phyloP scores from a whole-genome alignment of 2,797 vertebrate species.

The Botia kubotai region DNA sequence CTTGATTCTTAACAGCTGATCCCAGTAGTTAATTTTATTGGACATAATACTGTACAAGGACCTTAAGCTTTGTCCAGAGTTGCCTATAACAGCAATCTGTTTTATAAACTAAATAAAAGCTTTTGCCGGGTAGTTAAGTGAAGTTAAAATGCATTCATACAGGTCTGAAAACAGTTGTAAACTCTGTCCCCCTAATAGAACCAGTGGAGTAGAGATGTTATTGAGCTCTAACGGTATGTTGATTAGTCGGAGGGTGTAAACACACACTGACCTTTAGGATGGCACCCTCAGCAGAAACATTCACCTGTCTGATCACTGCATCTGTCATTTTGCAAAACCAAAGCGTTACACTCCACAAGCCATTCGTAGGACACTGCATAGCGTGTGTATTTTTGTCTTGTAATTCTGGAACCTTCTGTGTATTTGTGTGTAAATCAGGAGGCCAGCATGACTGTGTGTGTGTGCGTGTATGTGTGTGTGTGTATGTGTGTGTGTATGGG shows the following conservation, averaged over 20 bases:
- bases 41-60: neutral
- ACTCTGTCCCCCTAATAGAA: neutral
- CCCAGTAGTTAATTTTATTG: neutral
- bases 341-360: constrained; percentile 14
- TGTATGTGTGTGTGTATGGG: constrained; percentile 44
- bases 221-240: constrained; percentile 26
- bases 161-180: neutral
- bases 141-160: neutral
- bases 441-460: constrained; percentile 26
- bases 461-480: constrained; percentile 38
- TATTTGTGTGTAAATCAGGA: constrained; percentile 6
- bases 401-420: constrained; percentile 10
- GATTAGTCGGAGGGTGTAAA: constrained; percentile 19
- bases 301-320: constrained; percentile 31
- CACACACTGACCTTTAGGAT: constrained; percentile 33
- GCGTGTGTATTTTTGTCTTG: neutral
- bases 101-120: neutral
- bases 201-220: neutral
- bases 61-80: neutral
- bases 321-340: constrained; percentile 30
- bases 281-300: constrained; percentile 29
- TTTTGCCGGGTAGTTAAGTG: neutral
- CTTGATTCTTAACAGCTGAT: neutral
- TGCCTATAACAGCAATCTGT: too few relatives aligned
- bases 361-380: constrained; percentile 19